These are phyloP conservation scores for Kryptolebias marmoratus DNA, from an alignment of 2,113 vertebrate species.

Conservation along the genomic window DNA sequence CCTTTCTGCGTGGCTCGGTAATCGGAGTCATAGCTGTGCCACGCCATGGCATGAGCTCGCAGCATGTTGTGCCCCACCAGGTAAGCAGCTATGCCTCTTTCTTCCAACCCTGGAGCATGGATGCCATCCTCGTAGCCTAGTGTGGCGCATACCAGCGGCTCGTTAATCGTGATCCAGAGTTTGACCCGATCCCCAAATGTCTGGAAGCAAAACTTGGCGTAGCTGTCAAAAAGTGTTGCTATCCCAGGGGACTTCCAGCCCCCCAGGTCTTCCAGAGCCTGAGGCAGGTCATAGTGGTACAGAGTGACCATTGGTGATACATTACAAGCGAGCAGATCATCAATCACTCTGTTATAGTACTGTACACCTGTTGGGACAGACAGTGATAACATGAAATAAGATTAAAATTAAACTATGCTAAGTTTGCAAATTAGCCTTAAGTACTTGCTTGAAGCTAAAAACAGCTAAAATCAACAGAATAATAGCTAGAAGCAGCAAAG, in stretches of 20 bases:
- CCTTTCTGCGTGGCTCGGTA: constrained; percentile 77
- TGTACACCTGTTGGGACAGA: constrained; percentile 73
- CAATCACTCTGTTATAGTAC: constrained; percentile 85
- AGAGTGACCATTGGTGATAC: constrained; percentile 82
- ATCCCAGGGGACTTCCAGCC: constrained; percentile 78
- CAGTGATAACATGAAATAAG: neutral
- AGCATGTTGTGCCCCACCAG: constrained; percentile 81
- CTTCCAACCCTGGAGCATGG: constrained; percentile 76
- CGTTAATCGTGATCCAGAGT: constrained; percentile 87
- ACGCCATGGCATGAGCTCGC: constrained; percentile 81
- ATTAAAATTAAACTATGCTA: neutral
- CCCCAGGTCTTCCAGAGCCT: constrained; percentile 81
- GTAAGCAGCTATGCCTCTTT: constrained; percentile 77
- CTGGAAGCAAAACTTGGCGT: constrained; percentile 84
- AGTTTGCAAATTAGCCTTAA: neutral
- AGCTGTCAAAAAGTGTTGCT: constrained; percentile 75
- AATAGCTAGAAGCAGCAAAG: no score
- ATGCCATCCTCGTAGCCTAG: constrained; percentile 70
- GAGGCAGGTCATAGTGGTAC: constrained; percentile 84
- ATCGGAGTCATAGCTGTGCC: constrained; percentile 81
- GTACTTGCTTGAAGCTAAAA: no score
- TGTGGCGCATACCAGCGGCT: constrained; percentile 75
- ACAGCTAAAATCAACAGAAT: no score
- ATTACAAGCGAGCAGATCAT: constrained; percentile 77
- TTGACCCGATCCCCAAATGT: constrained; percentile 84